Evolutionary conservation across 2,888 invertebrate species (phyloP).

Genomic region (Microplitis deprimator): DNA sequence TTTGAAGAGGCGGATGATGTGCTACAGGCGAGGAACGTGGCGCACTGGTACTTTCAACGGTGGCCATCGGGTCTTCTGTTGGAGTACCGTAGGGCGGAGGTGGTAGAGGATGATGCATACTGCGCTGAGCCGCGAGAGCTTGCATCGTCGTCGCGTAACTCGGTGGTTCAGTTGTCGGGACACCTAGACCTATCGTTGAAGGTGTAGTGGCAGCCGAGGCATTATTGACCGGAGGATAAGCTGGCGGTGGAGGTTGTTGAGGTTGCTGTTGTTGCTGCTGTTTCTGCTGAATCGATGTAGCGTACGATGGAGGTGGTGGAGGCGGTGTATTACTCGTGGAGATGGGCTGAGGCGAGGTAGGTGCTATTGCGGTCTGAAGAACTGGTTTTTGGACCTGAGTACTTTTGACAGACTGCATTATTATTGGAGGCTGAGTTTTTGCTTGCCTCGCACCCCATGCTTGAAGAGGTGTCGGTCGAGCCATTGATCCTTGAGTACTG

Average conservation of each 20-base stretch:
- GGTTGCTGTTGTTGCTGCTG: constrained; percentile 73
- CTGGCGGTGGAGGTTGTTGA: constrained; percentile 72
- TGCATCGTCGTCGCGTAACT: constrained; percentile 93
- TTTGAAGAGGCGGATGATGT: constrained; percentile 78
- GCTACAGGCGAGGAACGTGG: constrained; percentile 72
- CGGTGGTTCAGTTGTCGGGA: constrained; percentile 90
- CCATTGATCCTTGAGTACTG: constrained; percentile 77
- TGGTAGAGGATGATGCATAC: constrained; percentile 76
- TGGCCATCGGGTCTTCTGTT: constrained; percentile 65
- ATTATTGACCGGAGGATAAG: constrained; percentile 74
- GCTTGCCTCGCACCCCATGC: constrained; percentile 91
- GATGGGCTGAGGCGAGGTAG: constrained; percentile 82
- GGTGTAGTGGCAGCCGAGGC: constrained; percentile 61
- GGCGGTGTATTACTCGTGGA: constrained; percentile 73
- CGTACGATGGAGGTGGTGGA: constrained; percentile 88
- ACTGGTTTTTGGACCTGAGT: constrained; percentile 96
- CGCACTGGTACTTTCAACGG: constrained; percentile 63
- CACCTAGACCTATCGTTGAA: constrained; percentile 63
- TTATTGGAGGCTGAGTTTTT: constrained; percentile 92
- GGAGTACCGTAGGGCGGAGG: constrained; percentile 79
- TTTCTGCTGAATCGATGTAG: constrained; percentile 85
- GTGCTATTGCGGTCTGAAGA: constrained; percentile 95
- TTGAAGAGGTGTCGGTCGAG: constrained; percentile 85
- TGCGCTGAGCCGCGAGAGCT: constrained; percentile 81
- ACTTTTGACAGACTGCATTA: constrained; percentile 97